phyloP scores from a whole-genome alignment of 2,888 invertebrate species.

The Scrobipalpa atriplicella region DNA sequence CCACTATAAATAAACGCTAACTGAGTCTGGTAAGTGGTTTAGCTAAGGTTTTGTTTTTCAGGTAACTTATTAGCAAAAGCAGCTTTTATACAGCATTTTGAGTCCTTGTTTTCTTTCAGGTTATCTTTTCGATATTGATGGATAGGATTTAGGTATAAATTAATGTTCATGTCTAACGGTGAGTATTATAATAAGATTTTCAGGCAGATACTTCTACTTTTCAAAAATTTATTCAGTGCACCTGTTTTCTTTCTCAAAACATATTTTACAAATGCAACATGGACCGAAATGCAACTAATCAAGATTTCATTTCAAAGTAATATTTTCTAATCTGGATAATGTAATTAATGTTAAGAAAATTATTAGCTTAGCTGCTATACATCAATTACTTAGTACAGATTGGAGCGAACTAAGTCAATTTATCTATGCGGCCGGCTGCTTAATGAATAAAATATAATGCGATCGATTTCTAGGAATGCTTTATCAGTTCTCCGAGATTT shows the following conservation, averaged over 20 bases:
- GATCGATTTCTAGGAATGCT: slow-evolving; percentile 48
- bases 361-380: slow-evolving; percentile 1
- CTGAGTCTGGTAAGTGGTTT: background rate
- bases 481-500: slow-evolving; percentile 49
- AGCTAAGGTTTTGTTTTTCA: background rate
- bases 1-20: slow-evolving; percentile 10
- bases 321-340: background rate
- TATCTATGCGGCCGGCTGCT: slow-evolving; percentile 40
- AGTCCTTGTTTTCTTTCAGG: background rate
- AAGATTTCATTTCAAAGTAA: background rate
- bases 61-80: background rate
- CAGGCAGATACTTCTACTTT: too few species aligned
- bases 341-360: background rate
- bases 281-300: background rate
- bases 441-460: slow-evolving; percentile 47
- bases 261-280: background rate
- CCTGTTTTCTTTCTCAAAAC: too few species aligned
- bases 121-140: too few species aligned
- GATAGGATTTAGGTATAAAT: background rate
- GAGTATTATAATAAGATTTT: too few species aligned
- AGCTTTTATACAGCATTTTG: background rate
- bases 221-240: too few species aligned
- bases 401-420: background rate
- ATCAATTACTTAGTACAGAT: slow-evolving; percentile 5
- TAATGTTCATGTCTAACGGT: too few species aligned